A percentile compares a stretch with the other conserved stretches of the same genome.
Evolutionary conservation across 2,888 invertebrate genomes (phyloP).

Genomic region (Brachyopa scutellaris): DNA sequence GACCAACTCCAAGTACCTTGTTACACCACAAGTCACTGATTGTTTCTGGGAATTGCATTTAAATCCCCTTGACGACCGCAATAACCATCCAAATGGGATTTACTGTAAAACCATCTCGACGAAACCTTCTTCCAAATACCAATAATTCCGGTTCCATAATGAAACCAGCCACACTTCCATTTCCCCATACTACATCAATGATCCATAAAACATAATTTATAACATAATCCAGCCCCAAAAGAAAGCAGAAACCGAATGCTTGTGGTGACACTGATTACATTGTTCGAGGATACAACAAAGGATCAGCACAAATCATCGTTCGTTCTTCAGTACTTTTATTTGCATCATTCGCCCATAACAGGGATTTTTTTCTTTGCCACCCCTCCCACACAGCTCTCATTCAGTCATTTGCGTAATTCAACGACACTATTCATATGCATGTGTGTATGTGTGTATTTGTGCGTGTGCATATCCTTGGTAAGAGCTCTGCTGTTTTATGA

Average conservation of each 20-base stretch:
- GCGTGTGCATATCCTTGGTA: slow-evolving; percentile 6
- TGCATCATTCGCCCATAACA: slow-evolving; percentile 13
- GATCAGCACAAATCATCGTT: slow-evolving; percentile 62
- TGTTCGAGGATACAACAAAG: slow-evolving; percentile 52
- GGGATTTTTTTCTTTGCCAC: background rate
- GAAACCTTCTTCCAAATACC: slow-evolving; percentile 22
- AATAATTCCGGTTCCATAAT: slow-evolving; percentile 40
- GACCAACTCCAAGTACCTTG: background rate
- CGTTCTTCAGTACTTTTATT: slow-evolving; percentile 41
- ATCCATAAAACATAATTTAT: slow-evolving; percentile 54
- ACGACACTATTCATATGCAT: slow-evolving; percentile 51
- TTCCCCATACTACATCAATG: slow-evolving; percentile 25
- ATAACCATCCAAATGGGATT: slow-evolving; percentile 43
- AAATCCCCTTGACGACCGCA: slow-evolving; percentile 35
- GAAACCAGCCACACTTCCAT: background rate
- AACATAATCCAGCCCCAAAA: slow-evolving; percentile 43
- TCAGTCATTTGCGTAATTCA: slow-evolving; percentile 67
- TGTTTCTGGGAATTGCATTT: slow-evolving; percentile 20
- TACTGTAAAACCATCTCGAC: slow-evolving; percentile 42
- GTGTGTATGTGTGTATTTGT: background rate
- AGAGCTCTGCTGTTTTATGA: slow-evolving; percentile 15
- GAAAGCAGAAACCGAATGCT: slow-evolving; percentile 25
- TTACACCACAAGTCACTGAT: slow-evolving; percentile 1
- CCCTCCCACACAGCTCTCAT: background rate
- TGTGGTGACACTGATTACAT: slow-evolving; percentile 67